A percentile compares a stretch with the other conserved stretches of the same genome.
Conservation (phyloP, 2,113 vertebrate genomes). For the Zingel zingel region DNA sequence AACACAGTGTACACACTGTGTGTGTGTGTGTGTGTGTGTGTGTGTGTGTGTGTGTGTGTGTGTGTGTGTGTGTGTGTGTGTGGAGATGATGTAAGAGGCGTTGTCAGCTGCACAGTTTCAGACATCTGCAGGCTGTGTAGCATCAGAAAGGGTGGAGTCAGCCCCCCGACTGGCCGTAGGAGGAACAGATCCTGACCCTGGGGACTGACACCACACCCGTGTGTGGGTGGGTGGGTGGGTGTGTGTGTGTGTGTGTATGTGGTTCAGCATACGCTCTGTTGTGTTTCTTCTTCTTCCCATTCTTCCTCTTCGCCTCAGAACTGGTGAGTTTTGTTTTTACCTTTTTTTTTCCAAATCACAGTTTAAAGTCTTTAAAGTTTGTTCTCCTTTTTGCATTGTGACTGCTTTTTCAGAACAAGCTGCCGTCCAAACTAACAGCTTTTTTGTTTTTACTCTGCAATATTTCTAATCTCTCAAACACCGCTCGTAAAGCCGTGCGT, state of each 20-base stretch:
- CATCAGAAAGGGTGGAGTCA: slow-evolving; percentile 60
- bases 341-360: background rate
- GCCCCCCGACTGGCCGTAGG: slow-evolving; percentile 30
- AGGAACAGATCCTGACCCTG: slow-evolving; percentile 45
- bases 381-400: background rate
- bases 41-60: background rate
- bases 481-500: no score
- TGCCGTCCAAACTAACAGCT: background rate
- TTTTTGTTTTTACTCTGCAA: background rate
- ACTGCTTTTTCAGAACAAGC: background rate
- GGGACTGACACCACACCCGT: slow-evolving; percentile 74
- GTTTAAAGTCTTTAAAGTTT: background rate
- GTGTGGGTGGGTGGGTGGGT: slow-evolving; percentile 33
- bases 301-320: slow-evolving; percentile 21
- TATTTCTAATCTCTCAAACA: no score
- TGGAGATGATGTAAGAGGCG: slow-evolving; percentile 57
- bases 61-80: background rate
- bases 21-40: background rate
- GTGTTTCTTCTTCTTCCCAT: slow-evolving; percentile 12
- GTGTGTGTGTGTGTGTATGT: slow-evolving; percentile 12
- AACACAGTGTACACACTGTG: background rate
- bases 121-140: slow-evolving; percentile 67
- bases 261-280: slow-evolving; percentile 26
- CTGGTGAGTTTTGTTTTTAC: slow-evolving; percentile 61
- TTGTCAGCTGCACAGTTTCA: slow-evolving; percentile 46